These are phyloP conservation scores for Dicrostonyx torquatus DNA, from an alignment of 2,797 vertebrate genomes.

Conservation along the genomic window DNA sequence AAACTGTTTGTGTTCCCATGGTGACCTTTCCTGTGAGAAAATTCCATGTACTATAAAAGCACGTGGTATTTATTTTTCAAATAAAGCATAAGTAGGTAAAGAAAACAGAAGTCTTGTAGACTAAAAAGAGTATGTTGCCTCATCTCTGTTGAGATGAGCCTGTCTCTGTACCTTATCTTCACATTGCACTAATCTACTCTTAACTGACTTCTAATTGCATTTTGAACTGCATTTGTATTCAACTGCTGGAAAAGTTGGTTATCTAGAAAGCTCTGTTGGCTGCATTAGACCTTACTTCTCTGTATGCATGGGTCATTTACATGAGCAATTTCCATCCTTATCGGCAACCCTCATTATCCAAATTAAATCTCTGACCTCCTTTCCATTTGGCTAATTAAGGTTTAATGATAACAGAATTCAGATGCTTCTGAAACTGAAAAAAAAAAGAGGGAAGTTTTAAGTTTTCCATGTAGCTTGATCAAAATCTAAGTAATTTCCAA, in stretches of 20 bases:
- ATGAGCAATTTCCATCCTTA: constrained; percentile 60
- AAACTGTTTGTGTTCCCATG: background rate
- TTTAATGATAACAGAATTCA: constrained; percentile 64
- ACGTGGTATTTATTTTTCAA: background rate
- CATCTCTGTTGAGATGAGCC: background rate
- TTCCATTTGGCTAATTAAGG: constrained; percentile 72
- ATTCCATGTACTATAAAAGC: background rate
- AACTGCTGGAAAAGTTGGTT: constrained; percentile 54
- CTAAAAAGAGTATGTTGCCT: background rate
- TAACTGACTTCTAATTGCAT: constrained; percentile 52
- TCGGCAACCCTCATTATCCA: constrained; percentile 74
- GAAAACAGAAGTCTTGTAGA: background rate
- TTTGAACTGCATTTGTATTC: constrained; percentile 59
- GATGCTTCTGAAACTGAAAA: constrained; percentile 60
- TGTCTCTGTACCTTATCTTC: background rate
- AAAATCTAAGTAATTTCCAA: constrained; percentile 38
- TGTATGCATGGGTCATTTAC: constrained; percentile 56
- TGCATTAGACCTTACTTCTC: constrained; percentile 46
- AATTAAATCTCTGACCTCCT: constrained; percentile 75
- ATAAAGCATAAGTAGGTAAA: constrained; percentile 17
- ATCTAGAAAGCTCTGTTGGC: constrained; percentile 63
- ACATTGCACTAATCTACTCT: constrained; percentile 32
- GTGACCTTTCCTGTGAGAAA: background rate
- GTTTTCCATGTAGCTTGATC: background rate
- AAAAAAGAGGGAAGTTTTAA: background rate